Base-by-base conservation (phyloP, 2,113 vertebrate species). In the Australoheros scitulus region DNA sequence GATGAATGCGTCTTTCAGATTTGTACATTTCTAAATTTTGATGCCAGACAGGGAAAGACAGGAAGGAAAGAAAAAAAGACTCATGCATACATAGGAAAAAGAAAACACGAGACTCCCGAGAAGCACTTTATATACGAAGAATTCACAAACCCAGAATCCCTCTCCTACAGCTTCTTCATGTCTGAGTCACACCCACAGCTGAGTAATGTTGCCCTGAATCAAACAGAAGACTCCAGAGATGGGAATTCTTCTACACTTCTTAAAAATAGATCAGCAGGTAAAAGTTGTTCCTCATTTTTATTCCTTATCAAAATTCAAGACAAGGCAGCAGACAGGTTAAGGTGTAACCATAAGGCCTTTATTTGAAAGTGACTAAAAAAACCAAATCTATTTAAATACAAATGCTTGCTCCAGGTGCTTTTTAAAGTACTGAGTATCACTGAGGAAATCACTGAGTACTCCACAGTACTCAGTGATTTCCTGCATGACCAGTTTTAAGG, bases 241-340 rank as follows among this genome's bases (percentile, higher is more conserved):
- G 38, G 79, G 43, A 83, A 83, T 89, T 78, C 65, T 82, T 63
- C 78, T 75, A n/a, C 59, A 63, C 47, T 61, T 56, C 52, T 61
- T 60, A 78, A 80, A 91, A 90, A 93, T 88, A 90, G 83, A 90
- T 83, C 77, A 76, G 17, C 32, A 24, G 2, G 56, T 43, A 43
- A 76, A 84, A 88, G 68, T 59, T 36, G 17, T 64, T 78, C 17
- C 55, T 56, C 18, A n/a, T 63, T 55, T 77, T 57, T 52, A 52
- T 22, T 55, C 29, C 59, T 58, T 24, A 80, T 83, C 60, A 86
- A 83, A 89, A 86, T 75, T 77, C 78, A 85, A 59, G 52, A 84
- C 34, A 43, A 87, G 61, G 61, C 72, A 59, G 79, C 82, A 75
- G 72, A n/a, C 59, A 75, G 20, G 22, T 52, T 79, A 43, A 75